Evolutionary conservation across 2,113 vertebrate genomes (phyloP), one percentile per base, ranked within the genome.

Genomic region (Probosciger aterrimus): DNA sequence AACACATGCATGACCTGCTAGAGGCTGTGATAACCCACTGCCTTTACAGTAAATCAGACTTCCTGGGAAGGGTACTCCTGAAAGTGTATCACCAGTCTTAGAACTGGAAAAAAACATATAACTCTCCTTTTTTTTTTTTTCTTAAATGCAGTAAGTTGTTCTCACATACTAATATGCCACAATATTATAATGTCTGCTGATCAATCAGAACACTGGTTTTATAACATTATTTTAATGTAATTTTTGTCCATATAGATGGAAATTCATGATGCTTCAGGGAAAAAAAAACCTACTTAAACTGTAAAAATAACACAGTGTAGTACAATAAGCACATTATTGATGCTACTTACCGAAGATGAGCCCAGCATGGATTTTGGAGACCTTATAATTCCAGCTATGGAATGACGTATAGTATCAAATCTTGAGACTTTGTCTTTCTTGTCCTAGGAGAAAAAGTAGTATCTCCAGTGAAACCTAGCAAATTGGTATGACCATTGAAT

Each of bases 401-500:
- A 99, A 95, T 99, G 98, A 33, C 99, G 99, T 86, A 99, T 98
- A 14, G 99, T 99, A 92, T 99, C 99, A 88, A 99, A 99, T 86
- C 98, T 99, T 70, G 99, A 99, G n/a, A 99, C 97, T 75, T 97
- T 98, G 90, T 99, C 99, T 87, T 99, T 99, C 87, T 99, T 99
- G 82, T 99, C 99, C 99, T 99, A 96, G 33, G 76, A 82, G 86
- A 94, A 96, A 80, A 94, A 79, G 84, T 13, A 18, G 24, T 28
- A 80, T 92, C 9, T 95, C 52, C 17, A 50, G 24, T 80, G 50
- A 92, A 93, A 84, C 84, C 9, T 71, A 50, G 31, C 4, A 64
- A 31, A 67, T n/a, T 0, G 2, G 9, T 33, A 82, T 12, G 7
- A 63, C 17, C 63, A 60, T 0, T 63, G 16, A 91, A 49, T 63